Evolutionary conservation across 1,140 invertebrate species (phyloP).

Genomic region (Conopomorpha cramerella): DNA sequence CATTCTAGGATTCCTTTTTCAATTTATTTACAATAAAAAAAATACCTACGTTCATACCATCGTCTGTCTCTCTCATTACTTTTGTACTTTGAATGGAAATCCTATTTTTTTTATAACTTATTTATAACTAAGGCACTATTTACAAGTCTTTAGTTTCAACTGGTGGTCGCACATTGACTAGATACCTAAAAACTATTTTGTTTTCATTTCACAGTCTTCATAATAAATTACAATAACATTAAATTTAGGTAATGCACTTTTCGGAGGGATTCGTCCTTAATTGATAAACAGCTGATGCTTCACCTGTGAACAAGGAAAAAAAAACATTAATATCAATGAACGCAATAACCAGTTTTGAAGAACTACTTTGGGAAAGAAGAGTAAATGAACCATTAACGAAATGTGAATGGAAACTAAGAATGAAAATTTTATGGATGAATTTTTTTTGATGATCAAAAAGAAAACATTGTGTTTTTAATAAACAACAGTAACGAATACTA

Average conservation of each 20-base stretch:
- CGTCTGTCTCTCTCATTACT: not conserved
- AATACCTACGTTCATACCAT: not conserved
- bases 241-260: constrained; percentile 2
- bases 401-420: too few species aligned
- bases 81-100: constrained; percentile 1
- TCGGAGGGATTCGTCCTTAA: constrained; percentile 43
- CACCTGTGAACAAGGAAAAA: constrained; percentile 31
- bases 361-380: too few species aligned
- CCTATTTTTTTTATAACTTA: constrained; percentile 7
- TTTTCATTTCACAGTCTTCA: constrained; percentile 21
- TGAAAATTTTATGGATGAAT: too few species aligned
- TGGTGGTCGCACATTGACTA: too few species aligned
- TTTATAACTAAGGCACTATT: constrained; percentile 39
- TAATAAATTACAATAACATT: not conserved
- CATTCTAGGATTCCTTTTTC: constrained; percentile 12
- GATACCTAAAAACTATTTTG: constrained; percentile 48
- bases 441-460: too few species aligned
- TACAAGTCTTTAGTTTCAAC: constrained; percentile 2
- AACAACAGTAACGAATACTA: too few species aligned
- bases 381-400: too few species aligned
- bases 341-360: too few species aligned
- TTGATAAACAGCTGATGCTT: constrained; percentile 11
- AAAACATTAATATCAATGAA: constrained; percentile 3
- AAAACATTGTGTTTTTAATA: too few species aligned
- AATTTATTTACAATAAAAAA: too few species aligned